Base-by-base conservation (phyloP, 2,113 vertebrate genomes). In the Gobio gobio region DNA sequence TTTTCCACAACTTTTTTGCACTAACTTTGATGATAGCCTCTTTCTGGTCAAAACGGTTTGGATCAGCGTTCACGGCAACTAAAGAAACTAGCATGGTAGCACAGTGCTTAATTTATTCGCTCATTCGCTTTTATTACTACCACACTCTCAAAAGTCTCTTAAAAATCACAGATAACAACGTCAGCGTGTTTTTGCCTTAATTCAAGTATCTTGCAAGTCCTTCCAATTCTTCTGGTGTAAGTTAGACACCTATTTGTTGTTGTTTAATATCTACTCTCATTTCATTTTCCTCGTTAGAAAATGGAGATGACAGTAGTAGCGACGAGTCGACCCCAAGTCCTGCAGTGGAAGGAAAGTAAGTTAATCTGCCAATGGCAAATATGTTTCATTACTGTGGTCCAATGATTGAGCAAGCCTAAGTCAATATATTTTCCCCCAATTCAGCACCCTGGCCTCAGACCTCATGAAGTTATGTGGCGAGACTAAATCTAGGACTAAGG, bases 401-500 rank as follows among this genome's bases (percentile, higher is more conserved):
- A 8, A 45, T 51, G 20, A 36, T 24, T n/a, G 8, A 12, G 18
- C 58, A 12, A 24, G 18, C 47, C 36, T 54, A 18, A 73, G 40
- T 66, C n/a, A 18, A 29, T 76, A 70, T 47, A 0, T 40, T 56
- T 18, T 18, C 82, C 0, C 85, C 82, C 33, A 29, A 74, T 92
- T 20, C 78, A 99, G 97, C 91, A 93, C 94, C 0, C 92, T 98
- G 82, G 93, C 97, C 85, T 95, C 97, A 40, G 98, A 99, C 88
- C 94, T 99, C 29, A 94, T 97, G 94, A 99, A 97, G 90, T 95
- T 99, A 54, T 98, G 97, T 83, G 97, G 97, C 83, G 98, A 99
- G 88, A 94, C 95, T 83, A 99, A 97, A 90, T 94, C 96, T 5
- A 97, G 97, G 90, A 98, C 78, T 88, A 99, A 99, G 97, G 98